Conservation (phyloP, 2,888 invertebrate genomes). For the Liopterus haemorrhoidalis region DNA sequence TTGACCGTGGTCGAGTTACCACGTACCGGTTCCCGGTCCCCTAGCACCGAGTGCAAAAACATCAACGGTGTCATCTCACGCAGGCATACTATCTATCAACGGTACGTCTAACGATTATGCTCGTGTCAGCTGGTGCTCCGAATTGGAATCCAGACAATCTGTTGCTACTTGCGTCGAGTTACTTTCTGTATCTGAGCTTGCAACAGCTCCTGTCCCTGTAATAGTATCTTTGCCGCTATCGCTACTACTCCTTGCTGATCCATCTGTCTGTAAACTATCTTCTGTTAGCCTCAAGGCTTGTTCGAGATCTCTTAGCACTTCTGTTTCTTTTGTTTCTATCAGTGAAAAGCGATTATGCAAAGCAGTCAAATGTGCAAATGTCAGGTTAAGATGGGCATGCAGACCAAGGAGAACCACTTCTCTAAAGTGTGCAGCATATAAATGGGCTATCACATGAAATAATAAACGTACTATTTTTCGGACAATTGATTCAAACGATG, state of each 20-base stretch:
- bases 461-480: conserved; percentile 93
- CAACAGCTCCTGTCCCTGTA: conserved; percentile 10
- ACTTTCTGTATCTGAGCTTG: conserved; percentile 18
- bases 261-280: conserved; percentile 43
- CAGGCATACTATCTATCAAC: too few species aligned
- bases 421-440: conserved; percentile 96
- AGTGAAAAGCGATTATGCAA: conserved; percentile 80
- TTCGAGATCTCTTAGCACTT: conserved; percentile 87
- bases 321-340: conserved; percentile 93
- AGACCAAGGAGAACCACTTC: conserved; percentile 89
- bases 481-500: conserved; percentile 88
- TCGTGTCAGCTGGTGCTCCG: conserved; percentile 5
- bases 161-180: background rate
- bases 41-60: too few species aligned
- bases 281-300: conserved; percentile 67
- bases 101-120: conserved; percentile 3
- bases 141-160: background rate
- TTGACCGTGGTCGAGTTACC: too few species aligned
- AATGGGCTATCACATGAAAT: conserved; percentile 97
- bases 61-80: too few species aligned
- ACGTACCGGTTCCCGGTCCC: too few species aligned
- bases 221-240: conserved; percentile 36
- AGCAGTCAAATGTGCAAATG: conserved; percentile 92
- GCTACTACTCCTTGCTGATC: conserved; percentile 35
- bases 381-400: conserved; percentile 94